Conservation (phyloP, 2,797 vertebrate species). For the Prunella strophiata region DNA sequence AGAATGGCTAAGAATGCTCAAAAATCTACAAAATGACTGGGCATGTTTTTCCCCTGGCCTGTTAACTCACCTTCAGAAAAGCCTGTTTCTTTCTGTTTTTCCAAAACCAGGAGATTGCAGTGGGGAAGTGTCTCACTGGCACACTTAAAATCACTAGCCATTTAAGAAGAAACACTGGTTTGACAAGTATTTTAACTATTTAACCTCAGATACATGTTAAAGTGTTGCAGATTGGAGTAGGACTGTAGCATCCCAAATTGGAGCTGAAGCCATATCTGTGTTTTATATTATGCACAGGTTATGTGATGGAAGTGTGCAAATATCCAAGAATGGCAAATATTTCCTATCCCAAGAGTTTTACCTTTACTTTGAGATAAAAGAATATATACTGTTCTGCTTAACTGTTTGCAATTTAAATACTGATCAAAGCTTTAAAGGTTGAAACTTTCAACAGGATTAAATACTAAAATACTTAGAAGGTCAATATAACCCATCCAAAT, state of each 20-base stretch:
- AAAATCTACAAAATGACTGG: not conserved
- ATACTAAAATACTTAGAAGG: slow-evolving; percentile 6
- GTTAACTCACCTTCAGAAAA: not conserved
- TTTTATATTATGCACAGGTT: not conserved
- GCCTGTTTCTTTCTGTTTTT: not conserved
- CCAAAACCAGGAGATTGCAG: not conserved
- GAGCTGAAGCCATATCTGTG: not conserved
- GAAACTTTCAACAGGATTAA: not conserved
- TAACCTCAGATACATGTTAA: not conserved
- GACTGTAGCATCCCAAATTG: not conserved
- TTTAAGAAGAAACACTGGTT: not conserved
- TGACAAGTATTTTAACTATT: not conserved
- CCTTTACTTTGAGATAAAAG: not conserved
- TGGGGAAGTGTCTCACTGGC: not conserved
- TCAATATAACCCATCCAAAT: slow-evolving; percentile 2
- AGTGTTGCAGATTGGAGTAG: not conserved
- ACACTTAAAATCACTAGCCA: not conserved
- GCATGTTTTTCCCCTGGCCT: not conserved
- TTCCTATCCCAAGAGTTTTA: not conserved
- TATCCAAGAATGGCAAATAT: not conserved
- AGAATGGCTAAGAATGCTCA: not conserved
- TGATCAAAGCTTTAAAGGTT: not conserved
- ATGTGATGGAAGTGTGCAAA: not conserved
- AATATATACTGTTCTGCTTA: not conserved
- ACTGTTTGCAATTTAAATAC: not conserved